Conservation (phyloP, 1,140 invertebrate species). For the Heliconius melpomene region DNA sequence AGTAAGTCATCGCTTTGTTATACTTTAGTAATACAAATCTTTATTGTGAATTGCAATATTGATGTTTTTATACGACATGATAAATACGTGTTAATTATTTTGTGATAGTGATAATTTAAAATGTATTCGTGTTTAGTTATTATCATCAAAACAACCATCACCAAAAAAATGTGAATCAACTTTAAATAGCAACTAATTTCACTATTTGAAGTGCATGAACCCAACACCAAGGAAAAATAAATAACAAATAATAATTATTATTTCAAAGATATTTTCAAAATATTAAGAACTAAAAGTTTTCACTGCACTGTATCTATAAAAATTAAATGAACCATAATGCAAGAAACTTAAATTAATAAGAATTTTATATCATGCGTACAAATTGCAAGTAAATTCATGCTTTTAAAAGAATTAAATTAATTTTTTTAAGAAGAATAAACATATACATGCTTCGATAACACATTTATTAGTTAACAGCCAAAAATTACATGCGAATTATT, state of each 20-base stretch:
- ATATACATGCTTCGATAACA: slow-evolving; percentile 38
- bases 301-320: no score
- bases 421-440: slow-evolving; percentile 23
- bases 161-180: not conserved
- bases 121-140: no score
- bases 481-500: slow-evolving; percentile 27
- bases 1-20: no score
- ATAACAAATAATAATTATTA: not conserved
- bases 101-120: no score
- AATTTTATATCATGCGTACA: not conserved
- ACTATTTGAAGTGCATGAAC: not conserved
- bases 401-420: not conserved
- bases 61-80: no score
- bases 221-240: not conserved
- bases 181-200: not conserved
- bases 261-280: not conserved
- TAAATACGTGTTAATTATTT: no score
- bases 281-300: no score
- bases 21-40: no score
- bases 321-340: no score
- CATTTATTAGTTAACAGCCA: slow-evolving; percentile 5
- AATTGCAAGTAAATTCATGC: slow-evolving; percentile 19
- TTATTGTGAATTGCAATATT: no score
- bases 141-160: not conserved
- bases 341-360: not conserved